phyloP scores from a whole-genome alignment of 2,113 vertebrate species.

The Zingel zingel region DNA sequence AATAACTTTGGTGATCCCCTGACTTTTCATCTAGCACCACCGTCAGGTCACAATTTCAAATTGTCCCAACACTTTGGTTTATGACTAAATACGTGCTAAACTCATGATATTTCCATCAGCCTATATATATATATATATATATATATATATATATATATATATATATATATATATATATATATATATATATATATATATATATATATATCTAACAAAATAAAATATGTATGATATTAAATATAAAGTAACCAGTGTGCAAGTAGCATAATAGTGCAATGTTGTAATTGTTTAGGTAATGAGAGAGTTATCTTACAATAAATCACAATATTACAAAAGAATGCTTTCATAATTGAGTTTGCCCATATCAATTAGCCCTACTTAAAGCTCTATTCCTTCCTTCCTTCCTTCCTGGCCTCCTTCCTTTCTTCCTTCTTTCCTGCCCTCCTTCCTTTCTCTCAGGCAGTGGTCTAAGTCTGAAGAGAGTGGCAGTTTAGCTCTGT shows the following conservation, averaged over 20 bases:
- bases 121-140: no score
- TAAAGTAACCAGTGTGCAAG: no score
- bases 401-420: not conserved
- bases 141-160: no score
- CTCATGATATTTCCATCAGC: not conserved
- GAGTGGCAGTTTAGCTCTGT: constrained; percentile 87
- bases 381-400: not conserved
- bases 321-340: not conserved
- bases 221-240: no score
- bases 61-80: not conserved
- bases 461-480: constrained; percentile 93
- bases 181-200: no score
- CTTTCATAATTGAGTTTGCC: not conserved
- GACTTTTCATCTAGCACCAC: no score
- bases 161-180: no score
- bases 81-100: not conserved
- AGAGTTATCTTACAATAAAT: no score
- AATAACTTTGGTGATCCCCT: not conserved
- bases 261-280: no score
- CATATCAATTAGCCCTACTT: not conserved
- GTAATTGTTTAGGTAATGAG: no score
- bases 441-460: constrained; percentile 72
- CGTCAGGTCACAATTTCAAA: not conserved
- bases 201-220: no score
- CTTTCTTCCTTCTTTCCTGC: not conserved